These are phyloP conservation scores for Myripristis jacobus DNA, from an alignment of 2,797 vertebrate genomes.

Conservation along the genomic window DNA sequence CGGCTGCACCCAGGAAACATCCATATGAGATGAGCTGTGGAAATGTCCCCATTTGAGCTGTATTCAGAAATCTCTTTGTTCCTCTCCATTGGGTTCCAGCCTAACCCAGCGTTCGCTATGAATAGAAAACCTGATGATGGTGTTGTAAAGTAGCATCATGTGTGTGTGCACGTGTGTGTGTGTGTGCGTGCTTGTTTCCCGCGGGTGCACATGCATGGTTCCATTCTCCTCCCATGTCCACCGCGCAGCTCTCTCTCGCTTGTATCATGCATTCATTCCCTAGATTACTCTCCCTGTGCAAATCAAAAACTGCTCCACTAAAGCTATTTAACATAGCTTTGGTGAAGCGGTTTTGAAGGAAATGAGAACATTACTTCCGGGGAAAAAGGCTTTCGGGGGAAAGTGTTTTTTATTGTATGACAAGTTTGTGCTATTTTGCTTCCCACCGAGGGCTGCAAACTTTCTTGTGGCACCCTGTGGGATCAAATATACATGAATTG, in stretches of 20 bases:
- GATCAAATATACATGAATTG: not conserved
- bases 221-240: not conserved
- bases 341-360: too few species aligned
- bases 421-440: not conserved
- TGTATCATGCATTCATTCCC: too few species aligned
- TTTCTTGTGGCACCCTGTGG: not conserved
- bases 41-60: conserved; percentile 69
- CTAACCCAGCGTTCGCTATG: conserved; percentile 60
- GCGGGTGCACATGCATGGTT: conserved; percentile 1
- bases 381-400: not conserved
- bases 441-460: not conserved
- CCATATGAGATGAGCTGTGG: conserved; percentile 55
- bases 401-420: not conserved
- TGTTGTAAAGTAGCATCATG: conserved; percentile 48
- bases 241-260: not conserved
- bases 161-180: not conserved
- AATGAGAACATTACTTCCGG: not conserved
- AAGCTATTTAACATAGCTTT: conserved; percentile 22
- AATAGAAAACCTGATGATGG: conserved; percentile 62
- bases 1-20: conserved; percentile 59
- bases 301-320: conserved; percentile 53
- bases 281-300: not conserved
- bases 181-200: conserved; percentile 9
- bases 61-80: conserved; percentile 73
- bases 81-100: conserved; percentile 62